These are phyloP conservation scores for Nerophis ophidion DNA, from an alignment of 2,113 vertebrate species.

Conservation along the genomic window DNA sequence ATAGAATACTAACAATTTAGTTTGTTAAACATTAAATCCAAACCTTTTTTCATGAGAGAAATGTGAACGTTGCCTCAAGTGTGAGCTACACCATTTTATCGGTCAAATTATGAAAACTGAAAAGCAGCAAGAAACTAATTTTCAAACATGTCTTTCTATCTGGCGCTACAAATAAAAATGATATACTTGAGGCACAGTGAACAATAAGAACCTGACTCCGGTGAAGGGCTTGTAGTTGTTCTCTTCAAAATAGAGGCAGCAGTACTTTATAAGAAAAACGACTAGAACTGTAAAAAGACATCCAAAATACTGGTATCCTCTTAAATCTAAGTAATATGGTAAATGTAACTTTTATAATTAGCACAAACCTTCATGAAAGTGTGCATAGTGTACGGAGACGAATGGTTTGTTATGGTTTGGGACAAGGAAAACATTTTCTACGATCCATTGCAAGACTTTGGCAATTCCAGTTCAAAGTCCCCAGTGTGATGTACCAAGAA, in stretches of 20 bases:
- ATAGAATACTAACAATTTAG: constrained; percentile 26
- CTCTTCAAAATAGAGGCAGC: constrained; percentile 40
- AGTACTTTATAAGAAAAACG: constrained; percentile 44
- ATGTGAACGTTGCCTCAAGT: constrained; percentile 10
- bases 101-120: constrained; percentile 39
- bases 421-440: constrained; percentile 17
- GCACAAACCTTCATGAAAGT: constrained; percentile 37
- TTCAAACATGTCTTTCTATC: constrained; percentile 23
- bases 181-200: constrained; percentile 64
- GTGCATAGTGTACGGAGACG: constrained; percentile 49
- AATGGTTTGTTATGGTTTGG: constrained; percentile 10
- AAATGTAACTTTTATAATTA: constrained; percentile 9
- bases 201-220: constrained; percentile 9
- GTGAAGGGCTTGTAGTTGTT: constrained; percentile 14
- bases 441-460: constrained; percentile 18
- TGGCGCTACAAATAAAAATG: neutral
- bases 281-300: constrained; percentile 21
- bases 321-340: constrained; percentile 17
- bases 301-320: constrained; percentile 63
- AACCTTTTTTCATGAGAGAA: neutral
- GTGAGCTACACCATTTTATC: constrained; percentile 8
- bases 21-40: constrained; percentile 11
- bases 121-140: constrained; percentile 57
- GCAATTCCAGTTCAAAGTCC: constrained; percentile 20
- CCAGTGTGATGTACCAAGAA: constrained; percentile 12